Evolutionary conservation across 1,140 invertebrate genomes (phyloP).

Genomic region (Streblospio benedicti): DNA sequence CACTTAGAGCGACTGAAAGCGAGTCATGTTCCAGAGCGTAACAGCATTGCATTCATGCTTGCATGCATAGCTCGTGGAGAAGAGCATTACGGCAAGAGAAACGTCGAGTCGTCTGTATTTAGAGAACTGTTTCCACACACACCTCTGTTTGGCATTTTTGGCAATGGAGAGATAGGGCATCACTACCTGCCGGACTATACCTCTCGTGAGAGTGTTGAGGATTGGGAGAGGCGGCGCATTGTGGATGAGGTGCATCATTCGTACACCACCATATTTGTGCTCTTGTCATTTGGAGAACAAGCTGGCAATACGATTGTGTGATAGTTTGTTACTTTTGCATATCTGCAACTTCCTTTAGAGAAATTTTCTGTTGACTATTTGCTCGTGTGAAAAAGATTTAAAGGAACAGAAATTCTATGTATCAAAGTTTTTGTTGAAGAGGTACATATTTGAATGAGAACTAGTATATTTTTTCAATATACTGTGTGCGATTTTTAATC

Average conservation of each 20-base stretch:
- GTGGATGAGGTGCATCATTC: conserved; percentile 26
- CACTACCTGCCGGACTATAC: conserved; percentile 33
- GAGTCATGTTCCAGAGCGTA: conserved; percentile 33
- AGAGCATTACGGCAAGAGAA: conserved; percentile 30
- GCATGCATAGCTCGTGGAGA: conserved; percentile 52
- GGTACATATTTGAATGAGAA: too few relatives aligned
- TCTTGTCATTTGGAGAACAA: conserved; percentile 14
- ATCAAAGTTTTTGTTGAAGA: too few relatives aligned
- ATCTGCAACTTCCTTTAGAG: too few relatives aligned
- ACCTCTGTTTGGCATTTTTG: conserved; percentile 55
- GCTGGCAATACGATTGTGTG: too few relatives aligned
- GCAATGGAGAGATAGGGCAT: conserved; percentile 55
- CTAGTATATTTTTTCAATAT: too few relatives aligned
- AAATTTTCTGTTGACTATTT: too few relatives aligned
- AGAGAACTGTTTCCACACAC: conserved; percentile 53
- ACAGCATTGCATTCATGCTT: conserved; percentile 54
- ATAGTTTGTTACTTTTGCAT: too few relatives aligned
- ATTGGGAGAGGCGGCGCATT: conserved; percentile 14
- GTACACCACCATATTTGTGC: conserved; percentile 37
- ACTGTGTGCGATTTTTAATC: too few relatives aligned
- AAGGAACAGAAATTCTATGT: too few relatives aligned
- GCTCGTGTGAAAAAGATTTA: too few relatives aligned
- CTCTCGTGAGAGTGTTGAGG: not conserved
- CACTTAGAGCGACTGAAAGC: conserved; percentile 38
- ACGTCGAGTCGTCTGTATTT: conserved; percentile 55